These are phyloP conservation scores for Ammodytes marinus DNA, from an alignment of 2,113 vertebrate genomes.

Conservation along the genomic window DNA sequence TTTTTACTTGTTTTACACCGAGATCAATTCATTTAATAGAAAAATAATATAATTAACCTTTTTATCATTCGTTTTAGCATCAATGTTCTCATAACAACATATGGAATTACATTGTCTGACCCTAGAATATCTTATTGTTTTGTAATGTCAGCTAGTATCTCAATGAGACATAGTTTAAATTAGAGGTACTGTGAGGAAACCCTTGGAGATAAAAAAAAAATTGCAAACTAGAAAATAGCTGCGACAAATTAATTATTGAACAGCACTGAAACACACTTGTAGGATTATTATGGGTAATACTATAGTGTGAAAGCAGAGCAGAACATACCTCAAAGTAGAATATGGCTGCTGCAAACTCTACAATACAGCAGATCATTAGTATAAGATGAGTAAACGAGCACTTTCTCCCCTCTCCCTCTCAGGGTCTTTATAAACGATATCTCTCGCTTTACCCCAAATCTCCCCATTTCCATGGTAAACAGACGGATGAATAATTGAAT, in stretches of 20 bases:
- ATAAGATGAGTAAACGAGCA: constrained; percentile 12
- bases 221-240: neutral
- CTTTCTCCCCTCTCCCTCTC: neutral
- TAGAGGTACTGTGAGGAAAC: neutral
- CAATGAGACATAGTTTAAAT: neutral
- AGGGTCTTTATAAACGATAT: too few relatives aligned
- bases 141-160: too few relatives aligned
- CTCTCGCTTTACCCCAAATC: constrained; percentile 18
- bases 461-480: constrained; percentile 67
- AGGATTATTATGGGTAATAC: neutral
- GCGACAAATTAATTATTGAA: constrained; percentile 27
- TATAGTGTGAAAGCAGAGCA: neutral
- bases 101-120: neutral
- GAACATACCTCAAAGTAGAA: neutral
- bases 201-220: neutral
- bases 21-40: neutral
- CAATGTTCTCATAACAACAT: neutral
- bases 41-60: neutral
- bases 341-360: neutral
- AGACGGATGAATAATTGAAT: constrained; percentile 81
- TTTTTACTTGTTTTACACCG: neutral
- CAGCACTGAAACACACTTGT: constrained; percentile 4
- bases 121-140: neutral
- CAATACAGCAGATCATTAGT: constrained; percentile 9
- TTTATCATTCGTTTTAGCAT: neutral